These are phyloP conservation scores for Phaenicophaeus curvirostris DNA, from an alignment of 2,797 vertebrate species.

Conservation along the genomic window DNA sequence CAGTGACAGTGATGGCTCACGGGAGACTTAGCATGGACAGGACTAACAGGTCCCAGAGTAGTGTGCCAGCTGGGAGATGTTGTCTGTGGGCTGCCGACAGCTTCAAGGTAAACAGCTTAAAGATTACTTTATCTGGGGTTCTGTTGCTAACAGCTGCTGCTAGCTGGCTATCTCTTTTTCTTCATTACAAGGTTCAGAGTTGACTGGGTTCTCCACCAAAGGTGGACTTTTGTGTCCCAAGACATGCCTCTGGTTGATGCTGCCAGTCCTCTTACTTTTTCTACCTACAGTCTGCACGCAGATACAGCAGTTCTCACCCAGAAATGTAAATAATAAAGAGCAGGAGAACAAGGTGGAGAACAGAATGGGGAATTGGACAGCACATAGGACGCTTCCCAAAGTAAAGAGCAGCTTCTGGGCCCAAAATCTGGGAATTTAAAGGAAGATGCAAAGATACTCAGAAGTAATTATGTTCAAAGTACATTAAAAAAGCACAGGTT, in stretches of 20 bases:
- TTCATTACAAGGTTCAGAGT: conserved; percentile 4
- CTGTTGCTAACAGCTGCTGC: not conserved
- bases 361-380: not conserved
- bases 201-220: not conserved
- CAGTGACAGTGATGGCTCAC: not conserved
- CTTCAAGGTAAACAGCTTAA: not conserved
- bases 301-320: not conserved
- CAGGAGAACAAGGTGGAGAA: not conserved
- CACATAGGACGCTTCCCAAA: not conserved
- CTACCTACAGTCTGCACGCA: not conserved
- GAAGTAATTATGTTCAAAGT: not conserved
- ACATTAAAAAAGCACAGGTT: not conserved
- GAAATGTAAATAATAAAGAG: not conserved
- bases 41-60: not conserved
- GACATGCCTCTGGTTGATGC: not conserved
- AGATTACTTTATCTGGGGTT: not conserved
- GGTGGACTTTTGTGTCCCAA: not conserved
- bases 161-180: not conserved
- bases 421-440: not conserved
- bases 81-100: not conserved
- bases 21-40: not conserved
- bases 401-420: not conserved
- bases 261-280: not conserved
- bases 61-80: not conserved
- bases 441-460: not conserved